Conservation (phyloP, 2,888 invertebrate species). For the Pomacea canaliculata region DNA sequence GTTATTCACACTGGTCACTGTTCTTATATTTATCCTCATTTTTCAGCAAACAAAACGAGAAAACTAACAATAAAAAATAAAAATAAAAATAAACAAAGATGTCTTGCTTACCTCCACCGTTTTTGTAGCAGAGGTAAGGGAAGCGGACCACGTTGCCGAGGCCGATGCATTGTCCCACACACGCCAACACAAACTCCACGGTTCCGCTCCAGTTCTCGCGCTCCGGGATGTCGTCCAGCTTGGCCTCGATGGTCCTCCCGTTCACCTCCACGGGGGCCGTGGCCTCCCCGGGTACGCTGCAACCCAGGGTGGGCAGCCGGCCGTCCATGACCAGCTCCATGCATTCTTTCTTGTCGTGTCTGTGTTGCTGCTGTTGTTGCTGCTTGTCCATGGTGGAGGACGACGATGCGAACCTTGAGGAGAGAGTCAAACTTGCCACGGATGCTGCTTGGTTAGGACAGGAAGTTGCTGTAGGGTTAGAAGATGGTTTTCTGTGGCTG, state of each 20-base stretch:
- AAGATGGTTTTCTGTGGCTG: neutral
- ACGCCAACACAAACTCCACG: slow-evolving; percentile 54
- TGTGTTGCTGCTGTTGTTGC: slow-evolving; percentile 8
- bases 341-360: slow-evolving; percentile 23
- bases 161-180: slow-evolving; percentile 59
- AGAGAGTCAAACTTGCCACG: neutral
- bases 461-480: neutral
- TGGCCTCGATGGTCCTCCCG: slow-evolving; percentile 30
- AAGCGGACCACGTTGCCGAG: slow-evolving; percentile 57
- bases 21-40: too few relatives aligned
- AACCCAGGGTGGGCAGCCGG: slow-evolving; percentile 10
- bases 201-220: slow-evolving; percentile 54
- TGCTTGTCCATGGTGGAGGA: slow-evolving; percentile 21
- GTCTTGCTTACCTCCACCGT: slow-evolving; percentile 52
- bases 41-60: too few relatives aligned
- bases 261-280: slow-evolving; percentile 16
- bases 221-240: slow-evolving; percentile 28
- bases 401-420: neutral
- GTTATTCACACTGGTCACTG: too few relatives aligned
- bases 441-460: neutral
- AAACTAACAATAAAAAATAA: too few relatives aligned
- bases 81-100: too few relatives aligned
- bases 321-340: slow-evolving; percentile 32
- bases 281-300: neutral
- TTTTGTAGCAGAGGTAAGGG: slow-evolving; percentile 58